Conservation (phyloP, 2,113 vertebrate species). For the Pongo pygmaeus region DNA sequence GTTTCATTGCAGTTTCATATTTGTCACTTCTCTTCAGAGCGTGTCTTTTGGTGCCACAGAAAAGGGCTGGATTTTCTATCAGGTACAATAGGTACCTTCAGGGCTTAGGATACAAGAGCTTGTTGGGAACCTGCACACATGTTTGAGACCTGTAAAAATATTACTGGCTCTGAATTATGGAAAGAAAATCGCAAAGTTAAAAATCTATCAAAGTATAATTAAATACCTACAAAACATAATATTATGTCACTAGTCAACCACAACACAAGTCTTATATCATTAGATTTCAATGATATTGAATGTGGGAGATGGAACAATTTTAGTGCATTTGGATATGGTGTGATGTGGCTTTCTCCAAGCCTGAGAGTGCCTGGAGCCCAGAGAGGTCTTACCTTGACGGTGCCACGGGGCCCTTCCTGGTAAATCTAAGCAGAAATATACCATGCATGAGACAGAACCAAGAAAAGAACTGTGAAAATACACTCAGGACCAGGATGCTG, state of each 20-base stretch:
- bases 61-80: neutral
- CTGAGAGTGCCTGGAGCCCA: too few species aligned
- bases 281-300: neutral
- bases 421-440: neutral
- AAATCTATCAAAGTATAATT: neutral
- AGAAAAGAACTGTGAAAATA: neutral
- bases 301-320: fast-evolving
- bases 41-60: fast-evolving
- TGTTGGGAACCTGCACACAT: neutral
- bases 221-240: neutral
- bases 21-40: neutral
- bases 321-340: fast-evolving
- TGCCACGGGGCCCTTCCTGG: neutral
- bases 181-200: neutral
- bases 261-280: neutral
- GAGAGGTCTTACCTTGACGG: neutral
- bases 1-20: neutral
- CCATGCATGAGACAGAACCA: neutral
- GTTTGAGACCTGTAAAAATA: neutral
- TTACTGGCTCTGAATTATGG: neutral
- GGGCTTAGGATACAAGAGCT: neutral
- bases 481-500: fast-evolving
- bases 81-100: neutral
- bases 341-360: neutral
- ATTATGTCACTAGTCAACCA: neutral